Percentiles rank a stretch among this genome's conserved stretches.
Evolutionary conservation across 2,888 invertebrate genomes (phyloP).

Genomic region (Abscondita cerata): DNA sequence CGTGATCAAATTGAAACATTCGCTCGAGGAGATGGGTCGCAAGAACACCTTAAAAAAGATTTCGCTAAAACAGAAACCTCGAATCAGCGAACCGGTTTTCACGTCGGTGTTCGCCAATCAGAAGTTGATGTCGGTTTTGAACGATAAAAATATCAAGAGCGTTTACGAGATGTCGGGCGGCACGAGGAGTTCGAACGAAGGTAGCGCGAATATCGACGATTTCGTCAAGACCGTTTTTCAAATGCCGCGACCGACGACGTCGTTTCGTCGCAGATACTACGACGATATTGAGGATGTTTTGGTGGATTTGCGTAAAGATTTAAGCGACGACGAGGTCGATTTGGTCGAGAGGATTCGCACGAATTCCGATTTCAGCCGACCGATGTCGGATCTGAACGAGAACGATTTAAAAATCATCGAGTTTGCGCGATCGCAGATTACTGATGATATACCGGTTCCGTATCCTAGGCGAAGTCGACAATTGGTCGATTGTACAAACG

Average conservation of each 20-base stretch:
- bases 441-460: constrained; percentile 18
- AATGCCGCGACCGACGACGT: too few relatives aligned
- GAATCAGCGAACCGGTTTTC: constrained; percentile 48
- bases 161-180: background rate
- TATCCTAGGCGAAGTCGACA: background rate
- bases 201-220: background rate
- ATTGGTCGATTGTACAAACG: too few relatives aligned
- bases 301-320: background rate
- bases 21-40: constrained; percentile 46
- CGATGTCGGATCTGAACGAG: constrained; percentile 39
- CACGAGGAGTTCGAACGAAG: background rate
- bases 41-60: constrained; percentile 45
- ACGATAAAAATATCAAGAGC: too few relatives aligned
- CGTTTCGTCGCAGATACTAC: background rate
- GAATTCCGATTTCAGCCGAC: background rate
- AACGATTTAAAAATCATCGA: constrained; percentile 46
- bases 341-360: background rate
- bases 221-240: background rate
- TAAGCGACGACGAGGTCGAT: background rate
- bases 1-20: constrained; percentile 46
- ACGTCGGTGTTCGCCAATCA: constrained; percentile 48
- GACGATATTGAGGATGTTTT: too few relatives aligned
- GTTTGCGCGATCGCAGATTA: constrained; percentile 36
- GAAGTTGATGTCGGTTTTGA: constrained; percentile 35
- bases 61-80: constrained; percentile 39